Conservation (phyloP, 2,797 vertebrate genomes). For the Antrozous pallidus region DNA sequence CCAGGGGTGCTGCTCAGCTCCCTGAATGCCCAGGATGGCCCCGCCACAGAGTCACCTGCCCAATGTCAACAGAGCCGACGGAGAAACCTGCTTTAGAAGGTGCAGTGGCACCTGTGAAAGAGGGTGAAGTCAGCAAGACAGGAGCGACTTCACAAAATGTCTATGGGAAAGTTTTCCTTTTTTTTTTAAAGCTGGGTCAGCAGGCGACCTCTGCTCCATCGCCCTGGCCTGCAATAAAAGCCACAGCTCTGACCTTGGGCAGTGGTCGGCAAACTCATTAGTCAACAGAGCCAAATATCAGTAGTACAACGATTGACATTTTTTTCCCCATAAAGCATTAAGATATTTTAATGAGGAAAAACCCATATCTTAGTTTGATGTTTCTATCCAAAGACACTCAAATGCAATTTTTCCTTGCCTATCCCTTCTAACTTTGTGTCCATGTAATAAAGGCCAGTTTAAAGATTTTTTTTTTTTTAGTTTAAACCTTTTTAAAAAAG, state of each 20-base stretch:
- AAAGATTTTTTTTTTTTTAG: conserved; percentile 79
- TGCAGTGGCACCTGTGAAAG: too few relatives aligned
- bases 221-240: not conserved
- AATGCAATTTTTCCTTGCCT: conserved; percentile 83
- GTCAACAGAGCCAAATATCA: too few relatives aligned
- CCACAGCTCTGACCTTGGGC: not conserved
- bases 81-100: not conserved
- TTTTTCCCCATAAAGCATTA: conserved; percentile 88
- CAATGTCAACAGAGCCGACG: fast-evolving
- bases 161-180: not conserved
- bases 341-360: conserved; percentile 86
- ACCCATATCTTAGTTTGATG: conserved; percentile 83
- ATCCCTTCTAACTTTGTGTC: conserved; percentile 79
- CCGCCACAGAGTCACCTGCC: not conserved
- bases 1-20: fast-evolving
- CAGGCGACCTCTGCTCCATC: not conserved
- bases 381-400: conserved; percentile 89
- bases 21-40: fast-evolving
- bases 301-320: too few relatives aligned
- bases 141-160: not conserved
- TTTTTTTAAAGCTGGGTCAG: not conserved
- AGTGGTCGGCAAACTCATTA: too few relatives aligned
- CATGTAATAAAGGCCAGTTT: conserved; percentile 84
- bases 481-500: conserved; percentile 85
- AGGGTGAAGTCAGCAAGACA: not conserved